phyloP scores from a whole-genome alignment of 1,140 invertebrate genomes.

The Trypoxylus dichotomus region DNA sequence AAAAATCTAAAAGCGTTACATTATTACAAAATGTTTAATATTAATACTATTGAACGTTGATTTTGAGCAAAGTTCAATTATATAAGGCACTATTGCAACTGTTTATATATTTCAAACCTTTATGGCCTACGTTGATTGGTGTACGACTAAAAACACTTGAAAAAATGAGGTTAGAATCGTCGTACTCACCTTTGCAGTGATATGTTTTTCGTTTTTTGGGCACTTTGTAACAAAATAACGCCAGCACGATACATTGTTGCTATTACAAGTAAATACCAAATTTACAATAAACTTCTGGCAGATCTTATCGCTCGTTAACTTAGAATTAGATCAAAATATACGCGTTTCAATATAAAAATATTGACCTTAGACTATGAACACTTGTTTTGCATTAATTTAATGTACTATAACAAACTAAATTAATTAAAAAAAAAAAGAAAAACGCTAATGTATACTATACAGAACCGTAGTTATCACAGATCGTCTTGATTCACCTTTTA shows the following conservation, averaged over 20 bases:
- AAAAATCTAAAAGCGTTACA: constrained; percentile 36
- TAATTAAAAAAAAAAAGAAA: not conserved
- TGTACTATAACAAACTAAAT: not conserved
- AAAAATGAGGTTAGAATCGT: not conserved
- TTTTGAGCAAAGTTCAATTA: not conserved
- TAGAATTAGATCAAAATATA: not conserved
- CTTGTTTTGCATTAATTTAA: constrained; percentile 8
- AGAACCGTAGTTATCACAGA: not conserved
- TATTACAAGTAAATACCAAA: not conserved
- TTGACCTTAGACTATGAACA: constrained; percentile 11
- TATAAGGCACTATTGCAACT: not conserved
- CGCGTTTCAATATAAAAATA: not conserved
- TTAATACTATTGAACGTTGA: not conserved
- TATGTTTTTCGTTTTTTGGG: constrained; percentile 3
- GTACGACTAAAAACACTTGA: not conserved
- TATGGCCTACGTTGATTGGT: too few species aligned
- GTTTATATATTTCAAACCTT: too few species aligned
- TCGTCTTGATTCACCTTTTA: not conserved
- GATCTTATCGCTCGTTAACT: not conserved
- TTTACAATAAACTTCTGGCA: not conserved
- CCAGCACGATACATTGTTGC: not conserved
- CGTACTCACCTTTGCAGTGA: not conserved
- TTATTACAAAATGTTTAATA: not conserved
- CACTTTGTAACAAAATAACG: not conserved
- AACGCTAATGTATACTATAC: not conserved